phyloP scores from a whole-genome alignment of 2,113 vertebrate species.

The Oostethus manadensis region DNA sequence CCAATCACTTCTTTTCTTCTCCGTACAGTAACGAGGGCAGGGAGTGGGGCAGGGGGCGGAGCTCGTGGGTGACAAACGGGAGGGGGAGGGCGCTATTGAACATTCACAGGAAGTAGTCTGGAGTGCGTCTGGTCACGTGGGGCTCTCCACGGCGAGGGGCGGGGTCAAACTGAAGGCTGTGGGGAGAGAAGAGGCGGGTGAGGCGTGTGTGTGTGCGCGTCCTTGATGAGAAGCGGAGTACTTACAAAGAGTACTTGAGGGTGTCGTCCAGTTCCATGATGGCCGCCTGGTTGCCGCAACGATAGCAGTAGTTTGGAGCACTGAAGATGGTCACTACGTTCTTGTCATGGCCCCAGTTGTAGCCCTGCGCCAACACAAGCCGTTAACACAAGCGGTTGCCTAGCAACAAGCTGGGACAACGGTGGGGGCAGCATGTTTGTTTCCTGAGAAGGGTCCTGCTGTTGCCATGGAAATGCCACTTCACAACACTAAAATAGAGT shows the following conservation, averaged over 20 bases:
- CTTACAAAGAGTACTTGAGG: constrained; percentile 73
- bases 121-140: constrained; percentile 72
- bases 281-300: constrained; percentile 72
- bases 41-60: background rate
- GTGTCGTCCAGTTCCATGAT: constrained; percentile 75
- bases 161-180: constrained; percentile 70
- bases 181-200: background rate
- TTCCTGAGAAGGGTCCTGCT: background rate
- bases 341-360: constrained; percentile 72
- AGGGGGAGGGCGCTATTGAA: constrained; percentile 43
- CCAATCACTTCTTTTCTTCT: constrained; percentile 61
- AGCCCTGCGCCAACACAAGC: constrained; percentile 48
- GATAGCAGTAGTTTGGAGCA: constrained; percentile 74
- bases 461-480: background rate
- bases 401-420: background rate
- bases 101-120: constrained; percentile 73
- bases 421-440: too few species aligned
- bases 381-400: background rate
- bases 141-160: constrained; percentile 69
- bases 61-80: constrained; percentile 33
- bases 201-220: background rate
- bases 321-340: constrained; percentile 74
- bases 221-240: background rate
- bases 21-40: constrained; percentile 29
- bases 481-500: background rate